These are phyloP conservation scores for Bolinopsis microptera DNA, from an alignment of 37 sponge, comb jelly and placozoan genomes.

Conservation along the genomic window DNA sequence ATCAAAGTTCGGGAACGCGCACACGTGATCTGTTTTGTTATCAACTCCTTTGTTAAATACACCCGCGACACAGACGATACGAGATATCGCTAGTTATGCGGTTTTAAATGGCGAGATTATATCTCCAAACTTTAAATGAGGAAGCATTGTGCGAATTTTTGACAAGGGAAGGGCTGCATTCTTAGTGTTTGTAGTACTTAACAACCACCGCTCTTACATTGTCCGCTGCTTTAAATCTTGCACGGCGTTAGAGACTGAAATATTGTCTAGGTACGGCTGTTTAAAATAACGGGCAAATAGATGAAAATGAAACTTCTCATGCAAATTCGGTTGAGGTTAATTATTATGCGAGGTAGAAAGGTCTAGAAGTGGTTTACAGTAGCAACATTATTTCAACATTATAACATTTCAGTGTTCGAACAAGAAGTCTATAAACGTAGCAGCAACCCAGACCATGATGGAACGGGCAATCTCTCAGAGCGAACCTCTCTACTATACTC, in stretches of 20 bases:
- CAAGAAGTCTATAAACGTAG: slow-evolving; percentile 48
- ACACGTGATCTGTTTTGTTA: not conserved
- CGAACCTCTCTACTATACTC: slow-evolving; percentile 47
- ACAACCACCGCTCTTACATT: not conserved
- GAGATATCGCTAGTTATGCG: not conserved
- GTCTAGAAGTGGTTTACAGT: no score
- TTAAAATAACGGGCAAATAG: not conserved
- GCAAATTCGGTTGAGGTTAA: no score
- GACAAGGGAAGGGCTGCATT: not conserved
- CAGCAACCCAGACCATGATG: slow-evolving; percentile 30
- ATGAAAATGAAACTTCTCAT: not conserved
- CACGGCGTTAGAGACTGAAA: not conserved
- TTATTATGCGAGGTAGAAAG: no score
- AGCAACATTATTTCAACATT: no score
- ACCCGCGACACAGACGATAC: not conserved
- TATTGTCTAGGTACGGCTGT: not conserved
- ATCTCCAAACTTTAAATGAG: not conserved
- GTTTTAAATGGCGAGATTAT: not conserved
- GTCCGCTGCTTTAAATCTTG: not conserved
- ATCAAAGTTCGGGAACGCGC: not conserved
- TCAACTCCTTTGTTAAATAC: not conserved
- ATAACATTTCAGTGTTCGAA: not conserved
- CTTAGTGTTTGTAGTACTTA: not conserved
- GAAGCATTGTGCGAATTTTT: not conserved
- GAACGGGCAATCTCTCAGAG: slow-evolving; percentile 20